These are phyloP conservation scores for Drosophila testacea DNA, from an alignment of 2,888 invertebrate species.

Conservation along the genomic window DNA sequence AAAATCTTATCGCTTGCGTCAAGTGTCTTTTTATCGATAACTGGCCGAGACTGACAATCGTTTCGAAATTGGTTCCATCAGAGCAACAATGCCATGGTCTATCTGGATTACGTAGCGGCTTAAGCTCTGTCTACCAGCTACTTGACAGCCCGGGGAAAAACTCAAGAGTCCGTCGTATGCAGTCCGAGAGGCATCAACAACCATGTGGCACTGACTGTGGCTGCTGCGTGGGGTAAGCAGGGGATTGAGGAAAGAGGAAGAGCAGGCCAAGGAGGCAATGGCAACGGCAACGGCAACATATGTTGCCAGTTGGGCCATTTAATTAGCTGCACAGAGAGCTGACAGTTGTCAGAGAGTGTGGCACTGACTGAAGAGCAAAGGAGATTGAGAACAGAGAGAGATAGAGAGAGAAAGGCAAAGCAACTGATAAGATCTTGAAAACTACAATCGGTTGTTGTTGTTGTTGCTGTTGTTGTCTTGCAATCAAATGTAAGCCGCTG, in stretches of 20 bases:
- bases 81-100: constrained; percentile 39
- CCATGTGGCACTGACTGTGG: constrained; percentile 35
- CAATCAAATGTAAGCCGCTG: constrained; percentile 82
- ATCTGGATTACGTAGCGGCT: constrained; percentile 52
- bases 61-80: constrained; percentile 40
- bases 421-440: constrained; percentile 73
- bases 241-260: not conserved
- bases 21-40: constrained; percentile 45
- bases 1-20: constrained; percentile 6
- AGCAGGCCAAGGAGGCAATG: not conserved
- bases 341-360: constrained; percentile 72
- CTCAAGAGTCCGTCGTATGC: constrained; percentile 38
- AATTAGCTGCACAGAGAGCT: constrained; percentile 71
- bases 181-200: constrained; percentile 31
- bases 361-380: constrained; percentile 42
- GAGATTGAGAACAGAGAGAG: constrained; percentile 16
- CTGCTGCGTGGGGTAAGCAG: constrained; percentile 62
- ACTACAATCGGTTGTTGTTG: constrained; percentile 51
- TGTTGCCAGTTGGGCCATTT: constrained; percentile 79
- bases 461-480: constrained; percentile 68
- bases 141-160: constrained; percentile 50
- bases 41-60: constrained; percentile 32
- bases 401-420: constrained; percentile 30
- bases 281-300: constrained; percentile 59
- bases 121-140: constrained; percentile 56